A percentile compares a stretch with the other conserved stretches of the same genome.
Evolutionary conservation across 2,113 vertebrate genomes (phyloP).

Genomic region (Lepus americanus): DNA sequence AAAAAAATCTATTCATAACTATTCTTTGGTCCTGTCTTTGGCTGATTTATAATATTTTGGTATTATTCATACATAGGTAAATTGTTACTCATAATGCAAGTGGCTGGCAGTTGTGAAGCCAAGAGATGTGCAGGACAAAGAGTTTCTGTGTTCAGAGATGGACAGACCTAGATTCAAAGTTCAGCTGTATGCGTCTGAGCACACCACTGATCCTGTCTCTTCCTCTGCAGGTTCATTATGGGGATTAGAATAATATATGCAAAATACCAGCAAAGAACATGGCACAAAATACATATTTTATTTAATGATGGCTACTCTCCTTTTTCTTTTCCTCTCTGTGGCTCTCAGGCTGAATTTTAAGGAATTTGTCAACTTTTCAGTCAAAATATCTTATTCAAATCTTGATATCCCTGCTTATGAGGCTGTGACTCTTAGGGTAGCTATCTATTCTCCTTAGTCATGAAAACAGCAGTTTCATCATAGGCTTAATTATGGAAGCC

Average conservation of each 20-base stretch:
- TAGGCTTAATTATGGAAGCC: conserved; percentile 1
- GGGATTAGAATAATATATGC: background rate
- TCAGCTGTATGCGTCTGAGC: background rate
- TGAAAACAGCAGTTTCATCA: conserved; percentile 4
- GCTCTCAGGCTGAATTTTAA: background rate
- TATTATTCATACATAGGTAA: background rate
- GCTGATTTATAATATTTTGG: conserved; percentile 27
- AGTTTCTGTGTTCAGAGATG: background rate
- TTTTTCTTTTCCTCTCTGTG: conserved; percentile 47
- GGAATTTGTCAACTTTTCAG: background rate
- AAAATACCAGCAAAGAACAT: background rate
- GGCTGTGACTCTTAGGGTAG: background rate
- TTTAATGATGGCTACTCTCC: background rate
- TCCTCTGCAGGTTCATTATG: background rate
- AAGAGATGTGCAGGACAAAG: background rate
- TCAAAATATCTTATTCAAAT: conserved; percentile 3
- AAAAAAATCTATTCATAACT: background rate
- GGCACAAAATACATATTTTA: background rate
- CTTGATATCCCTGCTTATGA: conserved; percentile 18
- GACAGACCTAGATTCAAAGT: background rate
- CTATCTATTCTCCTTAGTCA: conserved; percentile 27
- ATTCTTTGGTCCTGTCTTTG: background rate
- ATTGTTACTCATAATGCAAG: background rate
- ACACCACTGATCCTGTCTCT: background rate
- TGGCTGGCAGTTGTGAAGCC: background rate